phyloP scores from a whole-genome alignment of 2,113 vertebrate genomes.

The Calyptommatus sinebrachiatus region DNA sequence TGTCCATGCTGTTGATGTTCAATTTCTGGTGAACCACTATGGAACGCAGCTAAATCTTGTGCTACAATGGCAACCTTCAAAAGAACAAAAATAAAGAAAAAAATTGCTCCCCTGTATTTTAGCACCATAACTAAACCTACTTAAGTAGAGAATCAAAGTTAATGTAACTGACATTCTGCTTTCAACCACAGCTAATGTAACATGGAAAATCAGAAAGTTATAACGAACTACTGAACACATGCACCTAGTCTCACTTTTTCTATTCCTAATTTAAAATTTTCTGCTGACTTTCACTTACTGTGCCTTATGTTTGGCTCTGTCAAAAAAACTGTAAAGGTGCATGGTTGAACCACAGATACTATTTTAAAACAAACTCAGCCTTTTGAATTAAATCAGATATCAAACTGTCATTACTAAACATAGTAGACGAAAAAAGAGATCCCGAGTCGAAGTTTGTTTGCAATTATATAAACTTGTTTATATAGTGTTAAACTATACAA shows the following conservation, averaged over 20 bases:
- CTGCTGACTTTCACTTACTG: not conserved
- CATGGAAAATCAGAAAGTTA: not conserved
- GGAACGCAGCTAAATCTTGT: conserved; percentile 91
- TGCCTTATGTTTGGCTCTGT: not conserved
- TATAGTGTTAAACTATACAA: not conserved
- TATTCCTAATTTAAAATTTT: not conserved
- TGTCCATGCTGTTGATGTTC: conserved; percentile 87
- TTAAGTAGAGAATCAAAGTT: not conserved
- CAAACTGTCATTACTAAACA: not conserved
- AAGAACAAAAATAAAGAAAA: conserved; percentile 46
- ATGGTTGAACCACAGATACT: not conserved
- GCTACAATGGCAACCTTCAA: conserved; percentile 95
- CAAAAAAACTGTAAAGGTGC: too few relatives aligned
- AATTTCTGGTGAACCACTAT: conserved; percentile 86
- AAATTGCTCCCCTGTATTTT: not conserved
- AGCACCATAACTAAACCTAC: not conserved
- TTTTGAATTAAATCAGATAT: not conserved
- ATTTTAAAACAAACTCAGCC: not conserved
- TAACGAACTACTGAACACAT: not conserved
- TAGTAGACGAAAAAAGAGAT: not conserved
- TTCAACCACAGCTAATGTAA: not conserved
- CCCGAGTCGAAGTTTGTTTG: not conserved
- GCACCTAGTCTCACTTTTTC: not conserved
- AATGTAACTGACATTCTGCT: not conserved
- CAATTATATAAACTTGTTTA: not conserved